Evolutionary conservation across 2,797 vertebrate species (phyloP), one percentile per base, ranked within the genome.

Genomic region (Erpetoichthys calabaricus): DNA sequence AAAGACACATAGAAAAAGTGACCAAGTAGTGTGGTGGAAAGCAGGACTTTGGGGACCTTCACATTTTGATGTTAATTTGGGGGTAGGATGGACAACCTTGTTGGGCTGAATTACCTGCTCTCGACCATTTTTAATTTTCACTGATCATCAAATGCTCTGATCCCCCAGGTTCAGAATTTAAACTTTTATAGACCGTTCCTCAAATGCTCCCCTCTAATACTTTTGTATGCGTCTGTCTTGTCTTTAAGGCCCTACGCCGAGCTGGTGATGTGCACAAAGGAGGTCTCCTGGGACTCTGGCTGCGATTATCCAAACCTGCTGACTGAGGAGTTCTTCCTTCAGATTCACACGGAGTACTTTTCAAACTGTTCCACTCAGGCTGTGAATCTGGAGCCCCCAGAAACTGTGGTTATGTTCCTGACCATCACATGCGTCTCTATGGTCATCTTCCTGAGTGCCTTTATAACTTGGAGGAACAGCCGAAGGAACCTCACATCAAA

Each of bases 371-470:
- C 75, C 53, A 60, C 69, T 0, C 2, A 2, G 51, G 7, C 10
- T 41, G 73, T 80, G 3, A 43, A 2, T 4, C 68, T 51, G 0
- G 70, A 80, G 63, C 77, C 79, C 0, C 62, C 79, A 3, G 66
- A 70, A 0, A 42, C 60, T 43, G 59, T 83, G 3, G 45, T 78
- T 3, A 56, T 84, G 4, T 74, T 80, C 57, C 68, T 76, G 51
- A 83, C 84, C 2, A 65, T 84, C 62, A 83, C 79, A 3, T 80
- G 86, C 5, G 69, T 87, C 73, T 88, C 79, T 58, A 68, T 89
- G 0, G 73, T 86, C 62, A 80, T 85, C 0, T 53, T 83, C 51
- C 80, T 85, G 80, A 84, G 82, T 5, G 67, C 70, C 63, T 51
- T 87, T 0, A 77, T 79, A 7, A 74, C 86, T 59, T 61, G 80